Conservation (phyloP, 2,888 invertebrate species). For the Ommatoiulus sabulosus region DNA sequence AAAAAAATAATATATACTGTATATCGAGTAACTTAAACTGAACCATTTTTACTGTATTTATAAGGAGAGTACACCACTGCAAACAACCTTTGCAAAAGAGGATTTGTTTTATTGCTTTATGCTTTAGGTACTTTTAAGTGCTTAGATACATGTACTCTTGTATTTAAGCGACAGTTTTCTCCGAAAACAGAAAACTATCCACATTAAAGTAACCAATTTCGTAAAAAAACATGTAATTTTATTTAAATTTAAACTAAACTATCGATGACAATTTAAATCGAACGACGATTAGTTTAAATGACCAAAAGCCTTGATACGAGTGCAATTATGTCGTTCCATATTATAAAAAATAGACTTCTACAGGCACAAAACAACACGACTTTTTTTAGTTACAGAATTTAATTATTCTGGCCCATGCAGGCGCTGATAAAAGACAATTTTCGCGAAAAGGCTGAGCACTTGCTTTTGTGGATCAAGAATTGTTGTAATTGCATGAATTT, state of each 20-base stretch:
- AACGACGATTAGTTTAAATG: neutral
- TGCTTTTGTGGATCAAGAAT: constrained; percentile 33
- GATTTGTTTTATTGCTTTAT: too few relatives aligned
- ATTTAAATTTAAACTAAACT: neutral
- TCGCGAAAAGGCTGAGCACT: neutral
- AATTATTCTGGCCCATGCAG: neutral
- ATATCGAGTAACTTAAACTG: neutral
- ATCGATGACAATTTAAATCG: neutral
- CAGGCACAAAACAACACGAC: constrained; percentile 20
- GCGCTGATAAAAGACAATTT: neutral
- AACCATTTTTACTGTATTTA: neutral
- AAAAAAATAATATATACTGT: neutral
- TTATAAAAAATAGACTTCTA: neutral
- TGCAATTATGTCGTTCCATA: neutral
- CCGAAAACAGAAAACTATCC: neutral
- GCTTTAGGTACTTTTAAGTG: too few relatives aligned
- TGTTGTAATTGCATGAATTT: constrained; percentile 20
- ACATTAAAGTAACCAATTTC: neutral
- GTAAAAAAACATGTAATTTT: neutral
- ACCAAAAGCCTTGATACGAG: neutral
- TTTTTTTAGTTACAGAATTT: neutral
- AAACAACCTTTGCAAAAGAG: neutral
- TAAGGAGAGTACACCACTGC: neutral
- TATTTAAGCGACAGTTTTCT: too few relatives aligned
- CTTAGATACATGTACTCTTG: too few relatives aligned